These are phyloP conservation scores for Engraulis encrasicolus DNA, from an alignment of 2,113 vertebrate genomes.

Conservation along the genomic window DNA sequence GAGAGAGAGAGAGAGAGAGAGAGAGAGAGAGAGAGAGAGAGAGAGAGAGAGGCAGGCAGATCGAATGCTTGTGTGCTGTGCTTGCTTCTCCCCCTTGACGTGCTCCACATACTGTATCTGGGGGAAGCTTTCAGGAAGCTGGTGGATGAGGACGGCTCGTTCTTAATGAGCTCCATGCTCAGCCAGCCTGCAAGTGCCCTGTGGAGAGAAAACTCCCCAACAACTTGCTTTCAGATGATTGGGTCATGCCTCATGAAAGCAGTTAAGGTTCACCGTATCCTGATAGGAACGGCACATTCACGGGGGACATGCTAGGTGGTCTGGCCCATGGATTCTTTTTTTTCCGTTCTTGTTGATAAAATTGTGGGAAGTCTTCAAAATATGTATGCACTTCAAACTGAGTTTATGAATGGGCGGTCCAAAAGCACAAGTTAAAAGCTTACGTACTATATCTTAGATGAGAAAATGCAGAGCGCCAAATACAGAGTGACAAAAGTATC, in stretches of 20 bases:
- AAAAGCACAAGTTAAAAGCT: too few species aligned
- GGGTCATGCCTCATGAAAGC: neutral
- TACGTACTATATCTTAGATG: too few species aligned
- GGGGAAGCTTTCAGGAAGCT: neutral
- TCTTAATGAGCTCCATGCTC: neutral
- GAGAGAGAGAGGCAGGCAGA: neutral
- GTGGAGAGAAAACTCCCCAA: neutral
- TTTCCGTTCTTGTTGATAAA: too few species aligned
- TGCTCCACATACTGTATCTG: neutral
- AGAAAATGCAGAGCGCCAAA: too few species aligned
- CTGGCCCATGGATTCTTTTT: too few species aligned
- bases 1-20: neutral
- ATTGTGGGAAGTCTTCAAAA: too few species aligned
- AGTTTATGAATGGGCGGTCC: too few species aligned
- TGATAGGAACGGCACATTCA: too few species aligned
- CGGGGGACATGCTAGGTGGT: too few species aligned
- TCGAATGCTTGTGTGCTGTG: too few species aligned
- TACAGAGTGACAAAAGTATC: too few species aligned
- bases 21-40: neutral
- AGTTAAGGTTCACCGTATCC: neutral
- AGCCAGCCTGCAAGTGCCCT: neutral
- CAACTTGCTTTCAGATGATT: neutral
- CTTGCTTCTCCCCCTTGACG: neutral
- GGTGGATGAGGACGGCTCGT: neutral
- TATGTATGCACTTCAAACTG: too few species aligned